phyloP scores from a whole-genome alignment of 2,113 vertebrate genomes.

The Oncorhynchus nerka region DNA sequence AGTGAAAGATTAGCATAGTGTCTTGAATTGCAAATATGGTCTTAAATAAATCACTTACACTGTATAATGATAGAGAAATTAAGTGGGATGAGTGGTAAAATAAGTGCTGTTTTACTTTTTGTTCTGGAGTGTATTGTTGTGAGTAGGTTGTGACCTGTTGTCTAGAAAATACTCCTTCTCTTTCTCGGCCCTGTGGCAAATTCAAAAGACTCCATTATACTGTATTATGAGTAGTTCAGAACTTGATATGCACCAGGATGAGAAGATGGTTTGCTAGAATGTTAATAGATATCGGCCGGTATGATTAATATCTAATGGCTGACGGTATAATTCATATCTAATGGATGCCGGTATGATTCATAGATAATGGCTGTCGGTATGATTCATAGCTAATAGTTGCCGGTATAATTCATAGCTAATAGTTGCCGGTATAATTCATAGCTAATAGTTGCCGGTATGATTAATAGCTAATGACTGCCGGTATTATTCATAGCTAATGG shows the following conservation, averaged over 20 bases:
- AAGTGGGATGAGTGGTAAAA: neutral
- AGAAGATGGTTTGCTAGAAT: neutral
- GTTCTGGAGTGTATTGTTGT: neutral
- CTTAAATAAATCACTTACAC: neutral
- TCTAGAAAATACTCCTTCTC: neutral
- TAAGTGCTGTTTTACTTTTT: neutral
- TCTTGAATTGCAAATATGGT: conserved; percentile 36
- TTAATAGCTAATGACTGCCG: fast-evolving
- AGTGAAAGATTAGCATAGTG: conserved; percentile 49
- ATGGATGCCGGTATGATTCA: too few relatives aligned
- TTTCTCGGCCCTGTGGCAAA: neutral
- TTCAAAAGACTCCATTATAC: neutral
- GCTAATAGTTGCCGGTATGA: too few relatives aligned
- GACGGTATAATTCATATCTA: too few relatives aligned
- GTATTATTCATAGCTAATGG: too few relatives aligned
- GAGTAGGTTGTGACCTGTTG: neutral
- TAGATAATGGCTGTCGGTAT: too few relatives aligned
- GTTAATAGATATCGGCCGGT: too few relatives aligned
- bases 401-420: too few relatives aligned
- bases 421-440: too few relatives aligned
- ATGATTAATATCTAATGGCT: too few relatives aligned
- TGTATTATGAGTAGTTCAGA: neutral
- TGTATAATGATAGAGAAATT: neutral
- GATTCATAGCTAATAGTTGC: too few relatives aligned
- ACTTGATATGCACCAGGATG: neutral